A percentile compares a stretch with the other conserved stretches of the same genome.
Conservation (phyloP, 2,113 vertebrate species). For the Phrynosoma platyrhinos region DNA sequence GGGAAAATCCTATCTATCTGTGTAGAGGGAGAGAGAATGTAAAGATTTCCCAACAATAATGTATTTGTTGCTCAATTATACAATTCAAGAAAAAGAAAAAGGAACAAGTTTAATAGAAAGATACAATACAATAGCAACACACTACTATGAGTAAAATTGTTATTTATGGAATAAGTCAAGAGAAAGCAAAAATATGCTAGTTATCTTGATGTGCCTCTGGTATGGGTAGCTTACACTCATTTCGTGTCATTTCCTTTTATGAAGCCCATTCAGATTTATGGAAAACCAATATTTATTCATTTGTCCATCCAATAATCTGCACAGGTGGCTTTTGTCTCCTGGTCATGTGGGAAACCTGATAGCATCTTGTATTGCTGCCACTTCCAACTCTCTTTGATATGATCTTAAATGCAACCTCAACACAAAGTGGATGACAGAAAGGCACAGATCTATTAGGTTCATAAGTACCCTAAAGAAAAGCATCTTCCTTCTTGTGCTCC, state of each 20-base stretch:
- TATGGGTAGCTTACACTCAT: neutral
- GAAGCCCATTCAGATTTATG: constrained; percentile 29
- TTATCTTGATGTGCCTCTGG: neutral
- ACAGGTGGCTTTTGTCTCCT: constrained; percentile 51
- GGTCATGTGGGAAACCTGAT: constrained; percentile 48
- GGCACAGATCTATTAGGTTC: neutral
- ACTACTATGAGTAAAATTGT: neutral
- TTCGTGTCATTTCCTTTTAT: constrained; percentile 21
- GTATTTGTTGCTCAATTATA: neutral
- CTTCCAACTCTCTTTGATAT: constrained; percentile 33
- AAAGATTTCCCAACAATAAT: too few relatives aligned
- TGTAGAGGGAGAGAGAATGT: too few relatives aligned
- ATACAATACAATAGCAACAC: neutral
- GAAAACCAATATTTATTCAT: constrained; percentile 34
- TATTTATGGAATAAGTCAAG: neutral
- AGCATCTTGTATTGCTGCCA: constrained; percentile 30
- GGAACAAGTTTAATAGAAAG: neutral
- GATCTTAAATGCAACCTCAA: constrained; percentile 39
- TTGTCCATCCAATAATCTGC: constrained; percentile 44
- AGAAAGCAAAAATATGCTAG: neutral
- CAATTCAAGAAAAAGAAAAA: neutral
- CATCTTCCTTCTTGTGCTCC: neutral
- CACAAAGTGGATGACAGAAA: neutral
- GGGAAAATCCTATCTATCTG: too few relatives aligned
- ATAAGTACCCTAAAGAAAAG: neutral